A percentile compares a stretch with the other conserved stretches of the same genome.
Conservation (phyloP, 2,888 invertebrate species). For the Eulithis prunata region DNA sequence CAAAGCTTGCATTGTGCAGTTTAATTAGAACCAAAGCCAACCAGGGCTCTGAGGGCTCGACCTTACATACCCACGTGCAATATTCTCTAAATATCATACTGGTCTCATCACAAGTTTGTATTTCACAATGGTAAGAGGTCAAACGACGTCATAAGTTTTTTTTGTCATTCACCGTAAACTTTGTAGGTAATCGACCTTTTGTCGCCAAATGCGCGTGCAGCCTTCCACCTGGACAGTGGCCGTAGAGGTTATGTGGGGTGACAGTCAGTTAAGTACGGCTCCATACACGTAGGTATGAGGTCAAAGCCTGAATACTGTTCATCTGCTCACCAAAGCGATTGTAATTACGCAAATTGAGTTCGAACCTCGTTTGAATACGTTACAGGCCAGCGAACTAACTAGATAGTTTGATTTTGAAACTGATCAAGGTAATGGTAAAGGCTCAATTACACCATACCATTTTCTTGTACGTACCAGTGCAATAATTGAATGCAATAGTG, state of each 20-base stretch:
- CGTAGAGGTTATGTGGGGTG: no score
- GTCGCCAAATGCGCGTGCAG: no score
- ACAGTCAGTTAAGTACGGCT: not conserved
- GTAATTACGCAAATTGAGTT: conserved; percentile 26
- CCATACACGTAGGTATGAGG: not conserved
- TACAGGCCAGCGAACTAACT: conserved; percentile 7
- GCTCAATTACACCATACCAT: no score
- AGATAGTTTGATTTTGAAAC: conserved; percentile 3
- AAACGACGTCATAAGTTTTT: no score
- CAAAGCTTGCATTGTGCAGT: conserved; percentile 1
- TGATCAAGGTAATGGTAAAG: not conserved
- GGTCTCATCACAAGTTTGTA: no score
- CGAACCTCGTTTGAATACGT: conserved; percentile 20
- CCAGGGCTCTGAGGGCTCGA: not conserved
- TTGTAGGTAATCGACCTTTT: no score
- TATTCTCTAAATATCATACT: no score
- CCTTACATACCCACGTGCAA: not conserved
- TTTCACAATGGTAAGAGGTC: no score
- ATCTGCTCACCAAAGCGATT: conserved; percentile 4
- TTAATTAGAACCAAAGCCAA: conserved; percentile 17
- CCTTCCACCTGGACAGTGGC: no score
- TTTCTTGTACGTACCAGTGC: no score
- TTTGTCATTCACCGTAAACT: no score
- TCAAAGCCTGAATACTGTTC: conserved; percentile 4
- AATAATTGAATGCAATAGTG: no score